Evolutionary conservation across 2,113 vertebrate species (phyloP), one percentile per base, ranked within the genome.

Genomic region (Takifugu bimaculatus): DNA sequence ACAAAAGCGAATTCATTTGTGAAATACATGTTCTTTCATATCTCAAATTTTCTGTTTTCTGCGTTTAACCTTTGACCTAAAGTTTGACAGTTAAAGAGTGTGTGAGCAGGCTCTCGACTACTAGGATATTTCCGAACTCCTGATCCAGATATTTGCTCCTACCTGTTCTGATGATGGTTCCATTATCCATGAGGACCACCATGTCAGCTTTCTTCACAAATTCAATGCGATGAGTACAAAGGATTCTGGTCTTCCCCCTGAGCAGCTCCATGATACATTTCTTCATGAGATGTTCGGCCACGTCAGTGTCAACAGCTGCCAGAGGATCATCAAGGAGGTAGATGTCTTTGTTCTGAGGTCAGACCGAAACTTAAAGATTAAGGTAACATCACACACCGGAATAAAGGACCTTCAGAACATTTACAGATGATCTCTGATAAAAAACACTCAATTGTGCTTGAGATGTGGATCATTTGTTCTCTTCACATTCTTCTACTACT

Each of bases 241-340:
- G 93, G 79, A 99, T 91, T 71, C 95, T 90, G 52, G 97, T 99
- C 76, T 93, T 95, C 58, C 89, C 78, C 57, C 74, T 77, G 50
- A 99, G 93, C 65, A 93, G 66, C 74, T 93, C 94, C 3, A 95
- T 60, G 75, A 99, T 90, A 77, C 97, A 99, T 64, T 88, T 93
- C 69, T 80, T 87, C 90, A 98, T 91, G n/a, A 99, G 93, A 78
- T 97, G 95, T 28, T 81, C 85, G 5, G 97, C 96, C 73, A 99
- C 95, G 0, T 96, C 91, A 9, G 91, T 76, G 71, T 98, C 97
- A 2, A 99, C 97, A 1, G 97, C 95, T 15, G 97, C 96, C 81
- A 99, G 69, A 1, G 96, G 97, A 71, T 99, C 97, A 26, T 98
- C 97, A 0, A 99, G 92, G 39, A 99, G 93, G 77, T 98, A 98